Evolutionary conservation across 2,113 vertebrate genomes (phyloP), one percentile per base, ranked within the genome.

Genomic region (Delphinus delphis): DNA sequence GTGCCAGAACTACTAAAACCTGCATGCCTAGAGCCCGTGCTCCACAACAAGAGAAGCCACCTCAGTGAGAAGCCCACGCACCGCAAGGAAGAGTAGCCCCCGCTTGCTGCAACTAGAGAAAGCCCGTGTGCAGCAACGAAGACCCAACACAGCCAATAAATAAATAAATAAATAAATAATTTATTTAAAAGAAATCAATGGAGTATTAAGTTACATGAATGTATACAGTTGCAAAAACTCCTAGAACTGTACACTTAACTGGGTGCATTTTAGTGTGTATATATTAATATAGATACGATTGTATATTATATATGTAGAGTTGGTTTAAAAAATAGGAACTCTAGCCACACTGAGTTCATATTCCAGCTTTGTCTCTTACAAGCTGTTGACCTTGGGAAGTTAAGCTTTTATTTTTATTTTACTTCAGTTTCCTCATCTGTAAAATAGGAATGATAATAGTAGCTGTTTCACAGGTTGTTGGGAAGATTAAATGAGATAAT

Each of bases 311-410:
- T 71, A 4, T 31, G 41, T 71, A 79, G 58, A 67, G 1, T 89
- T 85, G 82, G 83, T 71, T 94, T 93, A 58, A 53, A 93, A 90
- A 88, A 93, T 82, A 68, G 65, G 28, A 85, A 23, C 65, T 4
- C 83, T 23, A 88, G 55, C 71, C 65, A 84, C 7, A 84, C 5
- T 88, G n/a, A 47, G 23, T 83, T 90, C n/a, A 67, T 5, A 44
- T 65, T 5, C 33, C 18, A 76, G 14, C 9, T 87, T 21, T 44
- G 8, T 41, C 53, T 73, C 15, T 73, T 89, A 44, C 5, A 92
- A 62, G 33, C 70, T 68, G 2, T 67, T 73, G 71, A 87, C n/a
- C 5, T 88, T 81, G n/a, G 47, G 12, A 31, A 83, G 62, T 44
- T 65, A 73, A 26, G 7, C 50, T 63, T 92, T 93, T 62, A 58